These are phyloP conservation scores for Echinometra lucunter DNA, from an alignment of 53 echinoderm and acorn worm species.

Conservation along the genomic window DNA sequence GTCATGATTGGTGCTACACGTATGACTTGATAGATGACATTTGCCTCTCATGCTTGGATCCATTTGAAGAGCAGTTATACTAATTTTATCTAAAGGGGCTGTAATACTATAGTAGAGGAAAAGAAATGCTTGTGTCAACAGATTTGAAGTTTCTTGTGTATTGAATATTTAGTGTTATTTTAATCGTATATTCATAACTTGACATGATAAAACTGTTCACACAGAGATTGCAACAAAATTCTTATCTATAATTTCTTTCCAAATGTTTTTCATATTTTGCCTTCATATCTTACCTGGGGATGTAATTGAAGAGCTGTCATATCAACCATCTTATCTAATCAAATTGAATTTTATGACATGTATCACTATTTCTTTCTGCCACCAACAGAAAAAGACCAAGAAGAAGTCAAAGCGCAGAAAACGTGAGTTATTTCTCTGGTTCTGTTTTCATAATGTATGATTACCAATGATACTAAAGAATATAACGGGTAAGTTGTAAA, in stretches of 20 bases:
- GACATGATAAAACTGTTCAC: too few relatives aligned
- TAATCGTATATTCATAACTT: background rate
- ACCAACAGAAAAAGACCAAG: constrained; percentile 78
- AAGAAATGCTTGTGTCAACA: background rate
- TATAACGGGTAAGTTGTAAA: too few relatives aligned
- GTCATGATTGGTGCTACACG: background rate
- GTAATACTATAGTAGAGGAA: background rate
- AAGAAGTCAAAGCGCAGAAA: constrained; percentile 76
- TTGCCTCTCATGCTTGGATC: background rate
- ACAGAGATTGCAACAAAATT: too few relatives aligned
- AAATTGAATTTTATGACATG: background rate
- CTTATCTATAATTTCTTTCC: too few relatives aligned
- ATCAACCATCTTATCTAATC: background rate
- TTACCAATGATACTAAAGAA: background rate
- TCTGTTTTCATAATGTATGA: background rate
- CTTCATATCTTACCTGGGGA: background rate
- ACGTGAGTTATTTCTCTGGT: background rate
- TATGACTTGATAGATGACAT: background rate
- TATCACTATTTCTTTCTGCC: constrained; percentile 11
- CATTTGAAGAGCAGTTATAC: background rate
- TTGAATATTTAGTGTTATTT: background rate
- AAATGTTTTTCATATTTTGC: too few relatives aligned
- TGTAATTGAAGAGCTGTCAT: background rate
- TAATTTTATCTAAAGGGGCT: background rate
- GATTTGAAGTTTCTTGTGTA: background rate